Evolutionary conservation across 2,888 invertebrate genomes (phyloP), one percentile per base, ranked within the genome.

Genomic region (Hyposoter didymator): DNA sequence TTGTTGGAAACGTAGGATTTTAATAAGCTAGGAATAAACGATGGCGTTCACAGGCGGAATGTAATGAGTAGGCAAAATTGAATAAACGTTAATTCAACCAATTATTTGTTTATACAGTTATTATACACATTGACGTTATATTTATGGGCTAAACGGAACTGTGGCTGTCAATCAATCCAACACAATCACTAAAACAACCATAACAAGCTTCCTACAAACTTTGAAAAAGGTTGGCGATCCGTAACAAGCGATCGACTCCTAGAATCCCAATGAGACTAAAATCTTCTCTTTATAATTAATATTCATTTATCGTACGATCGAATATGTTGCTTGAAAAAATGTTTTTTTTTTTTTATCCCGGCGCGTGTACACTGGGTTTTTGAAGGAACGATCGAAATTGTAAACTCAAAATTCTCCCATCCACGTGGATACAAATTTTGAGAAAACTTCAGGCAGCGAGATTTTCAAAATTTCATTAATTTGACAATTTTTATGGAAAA

Each of bases 61-160:
- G 49, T 47, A 17, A 70, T 70, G 47, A 49, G 49, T 78, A 22
- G 62, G 39, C 52, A 45, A 66, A 74, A 82, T 78, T 73, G 19
- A 82, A 83, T 73, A 78, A 66, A 73, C 67, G 72, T 67, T 59
- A 64, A n/a, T 87, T 87, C 87, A 87, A 86, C 86, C 80, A 88
- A 84, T 82, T 78, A 66, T 78, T 35, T 39, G 39, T 39, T 90
- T 91, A 90, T 90, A 90, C 90, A 91, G 89, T 64, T 91, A 90
- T 90, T 89, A 89, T 91, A 91, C 90, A 91, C 90, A 91, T 91
- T 90, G 76, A 90, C 86, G 81, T 90, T 89, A 85, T 78, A 85
- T 78, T 79, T 83, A 49, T 81, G 72, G 70, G 76, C 84, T 87
- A 85, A 67, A 84, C 81, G 85, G 78, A 81, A 64, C 69, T 52